Base-by-base conservation (phyloP, 2,113 vertebrate species). In the Tragelaphus buxtoni region DNA sequence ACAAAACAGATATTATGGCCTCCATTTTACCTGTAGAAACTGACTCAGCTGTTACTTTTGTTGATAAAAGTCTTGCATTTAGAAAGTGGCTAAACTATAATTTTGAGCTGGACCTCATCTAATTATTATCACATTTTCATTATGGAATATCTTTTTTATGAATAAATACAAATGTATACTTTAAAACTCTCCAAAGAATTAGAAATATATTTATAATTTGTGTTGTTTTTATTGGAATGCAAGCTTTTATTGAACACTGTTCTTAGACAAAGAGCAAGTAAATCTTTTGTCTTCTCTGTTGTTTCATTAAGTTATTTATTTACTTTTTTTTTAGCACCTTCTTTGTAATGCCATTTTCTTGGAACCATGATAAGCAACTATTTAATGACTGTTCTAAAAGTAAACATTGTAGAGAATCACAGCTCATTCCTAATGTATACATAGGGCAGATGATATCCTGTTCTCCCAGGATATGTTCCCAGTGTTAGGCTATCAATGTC, bases 311-410 rank as follows among this genome's bases (percentile, higher is more conserved):
- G 30, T 81, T 24, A 35, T 47, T 11, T 95, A 32, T 63, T 8
- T 9, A 9, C 47, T 42, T 47, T 11, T 94, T 39, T 39, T 22
- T 72, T 45, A 96, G 24, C 2, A 92, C 53, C 60, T 55, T 84
- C 61, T 95, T 76, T 74, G n/a, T 58, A 96, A 79, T 63, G 56
- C 95, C 77, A 97, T 94, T 91, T 90, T 91, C 95, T 90, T 95
- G 56, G 4, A 94, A 90, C 63, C 61, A 94, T 93, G 28, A 96
- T 69, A 96, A 94, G 72, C 96, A 97, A 95, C 92, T 97, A 98
- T 96, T 97, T 98, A 98, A 97, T 93, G 55, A 93, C 14, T 91
- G 79, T 69, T 95, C 95, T 97, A 96, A 98, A 98, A 94, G 32
- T 88, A 98, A 97, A 72, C 77, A 96, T 85, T 97, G 83, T 81